Percentiles rank a stretch among this genome's conserved stretches.
These are phyloP conservation scores for Pangasius mekongensis DNA, from an alignment of 2,797 vertebrate genomes.

Conservation along the genomic window DNA sequence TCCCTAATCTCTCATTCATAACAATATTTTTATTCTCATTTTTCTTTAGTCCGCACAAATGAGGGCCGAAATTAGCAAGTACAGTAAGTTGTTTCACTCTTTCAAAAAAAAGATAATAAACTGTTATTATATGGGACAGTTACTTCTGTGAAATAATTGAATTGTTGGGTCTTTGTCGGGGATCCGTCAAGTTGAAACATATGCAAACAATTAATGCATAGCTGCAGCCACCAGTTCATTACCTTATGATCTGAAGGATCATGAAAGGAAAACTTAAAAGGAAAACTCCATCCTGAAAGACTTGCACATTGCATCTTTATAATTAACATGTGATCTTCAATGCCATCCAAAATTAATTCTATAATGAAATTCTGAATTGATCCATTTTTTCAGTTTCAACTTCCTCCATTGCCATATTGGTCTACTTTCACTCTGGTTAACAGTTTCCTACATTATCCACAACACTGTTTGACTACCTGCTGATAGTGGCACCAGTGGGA, in stretches of 20 bases:
- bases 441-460: background rate
- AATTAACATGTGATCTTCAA: background rate
- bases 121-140: background rate
- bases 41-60: background rate
- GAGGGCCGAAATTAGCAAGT: no score
- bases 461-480: background rate
- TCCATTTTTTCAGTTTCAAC: background rate
- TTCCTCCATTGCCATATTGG: background rate
- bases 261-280: background rate
- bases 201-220: background rate
- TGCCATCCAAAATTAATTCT: background rate
- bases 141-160: background rate
- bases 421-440: background rate
- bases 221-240: background rate
- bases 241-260: background rate
- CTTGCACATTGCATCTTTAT: background rate
- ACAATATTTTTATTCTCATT: background rate
- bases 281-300: background rate
- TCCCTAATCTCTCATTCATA: background rate
- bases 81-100: background rate
- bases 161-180: background rate
- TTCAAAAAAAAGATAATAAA: background rate
- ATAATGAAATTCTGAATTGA: background rate
- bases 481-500: background rate
- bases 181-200: background rate